phyloP scores from a whole-genome alignment of 1,140 invertebrate genomes.

The Leptopilina clavipes region DNA sequence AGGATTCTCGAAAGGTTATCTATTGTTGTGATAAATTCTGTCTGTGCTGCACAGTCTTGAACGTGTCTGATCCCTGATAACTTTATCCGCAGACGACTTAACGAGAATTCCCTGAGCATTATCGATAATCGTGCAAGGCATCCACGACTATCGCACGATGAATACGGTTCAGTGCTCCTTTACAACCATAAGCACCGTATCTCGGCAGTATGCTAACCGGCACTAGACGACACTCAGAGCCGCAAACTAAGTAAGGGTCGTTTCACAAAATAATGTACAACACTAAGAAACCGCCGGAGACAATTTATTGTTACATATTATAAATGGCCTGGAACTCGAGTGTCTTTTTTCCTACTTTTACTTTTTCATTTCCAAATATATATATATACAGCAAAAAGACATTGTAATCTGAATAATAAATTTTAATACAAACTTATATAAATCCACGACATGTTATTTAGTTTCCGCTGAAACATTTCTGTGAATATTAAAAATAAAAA shows the following conservation, averaged over 20 bases:
- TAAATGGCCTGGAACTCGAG: too few species aligned
- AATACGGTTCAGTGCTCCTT: constrained; percentile 33
- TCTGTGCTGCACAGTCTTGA: not conserved
- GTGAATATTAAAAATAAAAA: too few species aligned
- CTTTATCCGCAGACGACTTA: constrained; percentile 30
- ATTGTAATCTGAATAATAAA: too few species aligned
- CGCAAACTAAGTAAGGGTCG: not conserved
- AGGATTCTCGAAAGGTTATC: not conserved
- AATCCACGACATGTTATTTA: too few species aligned
- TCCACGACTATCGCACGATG: constrained; percentile 15
- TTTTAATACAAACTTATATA: too few species aligned
- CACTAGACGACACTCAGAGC: not conserved
- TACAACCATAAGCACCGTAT: constrained; percentile 26
- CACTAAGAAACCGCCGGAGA: not conserved
- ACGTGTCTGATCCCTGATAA: constrained; percentile 28
- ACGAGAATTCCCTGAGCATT: constrained; percentile 29
- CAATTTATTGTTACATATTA: not conserved
- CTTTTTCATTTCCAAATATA: too few species aligned
- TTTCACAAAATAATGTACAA: constrained; percentile 1
- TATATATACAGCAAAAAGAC: too few species aligned
- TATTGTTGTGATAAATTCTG: constrained; percentile 19
- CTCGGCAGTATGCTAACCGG: constrained; percentile 22
- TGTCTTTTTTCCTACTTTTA: too few species aligned
- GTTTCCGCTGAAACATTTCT: too few species aligned
- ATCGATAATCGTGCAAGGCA: constrained; percentile 19